Evolutionary conservation across 2,888 invertebrate species (phyloP), one percentile per base, ranked within the genome.

Genomic region (Peribatodes rhomboidaria): DNA sequence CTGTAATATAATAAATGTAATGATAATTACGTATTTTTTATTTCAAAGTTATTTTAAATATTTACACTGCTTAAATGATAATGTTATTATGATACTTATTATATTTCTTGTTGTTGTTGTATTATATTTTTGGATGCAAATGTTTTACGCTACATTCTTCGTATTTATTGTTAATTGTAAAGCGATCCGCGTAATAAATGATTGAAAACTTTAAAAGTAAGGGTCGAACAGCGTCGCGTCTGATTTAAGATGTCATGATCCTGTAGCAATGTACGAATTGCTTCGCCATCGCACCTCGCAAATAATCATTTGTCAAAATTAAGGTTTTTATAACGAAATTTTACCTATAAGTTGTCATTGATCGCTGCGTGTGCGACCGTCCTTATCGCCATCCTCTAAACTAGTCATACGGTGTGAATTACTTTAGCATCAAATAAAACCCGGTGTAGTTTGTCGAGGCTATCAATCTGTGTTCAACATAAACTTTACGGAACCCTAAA

Each of bases 371-470:
- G 80, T 86, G 89, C 91, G 91, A 91, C 93, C 93, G 93, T 93
- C 93, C 93, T 86, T 83, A 87, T 87, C 90, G 92, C 92, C 93
- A 93, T 93, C 93, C 92, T 93, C 93, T 93, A 93, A 92, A 93
- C 92, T 93, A 93, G 92, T 92, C 85, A 86, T 87, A 89, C 11
- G 56, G 56, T 64, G 50, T 60, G 13, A 44, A 52, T 27, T 42
- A n/a, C 20, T 22, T 22, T n/a, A 14, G 33, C 52, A 61, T 60
- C 27, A 39, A 50, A 52, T 64, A 56, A 60, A 55, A 56, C 8
- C 18, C 35, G 33, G 55, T 33, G 20, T 31, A 18, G 7, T n/a
- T 6, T 13, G 8, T 46, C 27, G 22, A n/a, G 11, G 42, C 18
- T 42, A 22, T 42, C 20, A 7, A 20, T 42, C 18, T 10, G 10